A percentile compares a stretch with the other conserved stretches of the same genome.
These are phyloP conservation scores for Manis javanica DNA, from an alignment of 2,797 vertebrate genomes.

Conservation along the genomic window DNA sequence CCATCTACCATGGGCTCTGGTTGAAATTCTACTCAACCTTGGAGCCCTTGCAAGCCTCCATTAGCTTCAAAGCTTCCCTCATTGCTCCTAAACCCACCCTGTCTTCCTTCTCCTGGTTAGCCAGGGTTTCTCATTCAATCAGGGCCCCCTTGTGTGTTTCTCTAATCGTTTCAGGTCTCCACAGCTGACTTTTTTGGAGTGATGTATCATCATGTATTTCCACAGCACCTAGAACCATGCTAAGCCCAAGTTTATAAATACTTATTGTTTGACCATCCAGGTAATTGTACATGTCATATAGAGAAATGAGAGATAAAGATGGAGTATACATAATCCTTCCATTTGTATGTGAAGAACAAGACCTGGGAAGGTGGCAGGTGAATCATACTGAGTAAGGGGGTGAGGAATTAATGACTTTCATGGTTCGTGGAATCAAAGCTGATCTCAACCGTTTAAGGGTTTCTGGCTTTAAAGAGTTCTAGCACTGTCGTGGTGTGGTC, in stretches of 20 bases:
- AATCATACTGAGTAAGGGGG: neutral
- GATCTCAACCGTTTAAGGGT: neutral
- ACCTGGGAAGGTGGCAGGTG: neutral
- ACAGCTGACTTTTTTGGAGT: neutral
- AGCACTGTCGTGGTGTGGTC: neutral
- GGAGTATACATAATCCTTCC: neutral
- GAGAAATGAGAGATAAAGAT: neutral
- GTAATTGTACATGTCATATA: neutral
- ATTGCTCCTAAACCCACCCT: neutral
- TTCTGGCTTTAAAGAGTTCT: neutral
- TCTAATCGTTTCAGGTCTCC: neutral
- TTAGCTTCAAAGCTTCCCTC: neutral
- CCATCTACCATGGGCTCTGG: neutral
- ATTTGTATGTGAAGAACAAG: neutral
- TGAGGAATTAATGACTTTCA: neutral
- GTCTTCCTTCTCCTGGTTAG: neutral
- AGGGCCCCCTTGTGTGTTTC: neutral
- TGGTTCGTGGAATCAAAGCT: neutral
- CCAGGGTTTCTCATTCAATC: neutral
- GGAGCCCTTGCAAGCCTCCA: neutral
- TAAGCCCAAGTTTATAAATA: constrained; percentile 11
- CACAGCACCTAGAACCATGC: neutral
- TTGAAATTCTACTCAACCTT: constrained; percentile 25
- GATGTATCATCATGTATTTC: neutral
- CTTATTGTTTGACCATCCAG: neutral